A percentile compares a stretch with the other conserved stretches of the same genome.
Conservation (phyloP, 2,113 vertebrate species). For the Dipodomys spectabilis region DNA sequence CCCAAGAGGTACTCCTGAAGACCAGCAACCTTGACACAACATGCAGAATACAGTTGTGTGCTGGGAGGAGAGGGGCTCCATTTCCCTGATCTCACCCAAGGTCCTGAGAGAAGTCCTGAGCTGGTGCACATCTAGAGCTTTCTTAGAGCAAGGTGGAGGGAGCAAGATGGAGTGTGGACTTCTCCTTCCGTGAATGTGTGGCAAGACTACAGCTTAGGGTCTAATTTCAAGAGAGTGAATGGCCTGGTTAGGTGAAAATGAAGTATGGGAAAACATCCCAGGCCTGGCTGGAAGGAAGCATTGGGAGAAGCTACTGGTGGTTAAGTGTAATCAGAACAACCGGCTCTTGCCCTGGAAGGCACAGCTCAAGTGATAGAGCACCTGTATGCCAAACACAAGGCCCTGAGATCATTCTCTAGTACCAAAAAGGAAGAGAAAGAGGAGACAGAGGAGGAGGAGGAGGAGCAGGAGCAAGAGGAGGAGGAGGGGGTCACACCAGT, state of each 20-base stretch:
- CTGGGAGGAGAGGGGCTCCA: neutral
- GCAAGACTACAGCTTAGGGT: neutral
- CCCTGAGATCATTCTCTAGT: too few relatives aligned
- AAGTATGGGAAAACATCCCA: neutral
- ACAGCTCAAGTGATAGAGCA: too few relatives aligned
- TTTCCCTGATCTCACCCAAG: neutral
- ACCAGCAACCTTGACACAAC: neutral
- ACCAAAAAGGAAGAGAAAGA: too few relatives aligned
- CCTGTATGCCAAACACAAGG: too few relatives aligned
- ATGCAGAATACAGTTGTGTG: neutral
- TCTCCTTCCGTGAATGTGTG: neutral
- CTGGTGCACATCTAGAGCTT: neutral
- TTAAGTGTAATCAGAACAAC: too few relatives aligned
- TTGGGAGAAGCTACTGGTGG: neutral
- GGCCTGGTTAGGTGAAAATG: neutral
- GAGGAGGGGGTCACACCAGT: too few relatives aligned
- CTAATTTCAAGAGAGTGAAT: slow-evolving; percentile 2
- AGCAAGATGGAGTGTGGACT: neutral
- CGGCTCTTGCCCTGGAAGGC: too few relatives aligned
- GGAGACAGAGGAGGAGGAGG: neutral
- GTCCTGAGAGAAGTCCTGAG: neutral
- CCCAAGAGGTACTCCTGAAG: neutral
- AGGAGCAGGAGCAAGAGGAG: too few relatives aligned
- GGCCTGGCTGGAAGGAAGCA: too few relatives aligned
- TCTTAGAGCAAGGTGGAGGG: neutral